phyloP scores from a whole-genome alignment of 1,140 invertebrate species.

The Sminthurides bifidus region DNA sequence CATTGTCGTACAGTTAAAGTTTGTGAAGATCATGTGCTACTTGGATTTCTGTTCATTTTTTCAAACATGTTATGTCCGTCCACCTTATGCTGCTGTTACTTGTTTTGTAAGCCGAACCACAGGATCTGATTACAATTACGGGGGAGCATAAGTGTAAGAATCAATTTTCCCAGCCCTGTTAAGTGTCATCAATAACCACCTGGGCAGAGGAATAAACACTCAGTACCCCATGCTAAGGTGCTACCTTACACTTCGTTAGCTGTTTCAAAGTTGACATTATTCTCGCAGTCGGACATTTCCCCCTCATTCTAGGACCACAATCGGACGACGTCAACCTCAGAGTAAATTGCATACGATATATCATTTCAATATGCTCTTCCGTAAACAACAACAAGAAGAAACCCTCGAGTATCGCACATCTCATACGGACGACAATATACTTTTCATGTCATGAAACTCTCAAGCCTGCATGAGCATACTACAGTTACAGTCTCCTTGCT shows the following conservation, averaged over 20 bases:
- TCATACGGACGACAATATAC: too few species aligned
- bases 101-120: background rate
- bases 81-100: background rate
- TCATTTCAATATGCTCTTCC: too few species aligned
- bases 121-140: too few species aligned
- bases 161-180: too few species aligned
- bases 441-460: too few species aligned
- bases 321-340: too few species aligned
- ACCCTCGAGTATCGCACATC: too few species aligned
- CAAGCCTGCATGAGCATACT: too few species aligned
- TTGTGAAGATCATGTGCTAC: background rate
- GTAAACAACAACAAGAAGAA: too few species aligned
- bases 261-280: background rate
- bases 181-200: background rate
- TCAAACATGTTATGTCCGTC: background rate
- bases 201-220: background rate
- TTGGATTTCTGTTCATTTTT: background rate
- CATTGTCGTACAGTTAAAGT: background rate
- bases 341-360: too few species aligned
- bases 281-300: background rate
- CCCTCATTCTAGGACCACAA: background rate
- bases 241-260: conserved; percentile 5
- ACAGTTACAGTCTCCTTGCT: too few species aligned
- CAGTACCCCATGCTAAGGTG: background rate
- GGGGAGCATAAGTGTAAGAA: too few species aligned